These are phyloP conservation scores for Endotricha flammealis DNA, from an alignment of 2,888 invertebrate genomes.

Conservation along the genomic window DNA sequence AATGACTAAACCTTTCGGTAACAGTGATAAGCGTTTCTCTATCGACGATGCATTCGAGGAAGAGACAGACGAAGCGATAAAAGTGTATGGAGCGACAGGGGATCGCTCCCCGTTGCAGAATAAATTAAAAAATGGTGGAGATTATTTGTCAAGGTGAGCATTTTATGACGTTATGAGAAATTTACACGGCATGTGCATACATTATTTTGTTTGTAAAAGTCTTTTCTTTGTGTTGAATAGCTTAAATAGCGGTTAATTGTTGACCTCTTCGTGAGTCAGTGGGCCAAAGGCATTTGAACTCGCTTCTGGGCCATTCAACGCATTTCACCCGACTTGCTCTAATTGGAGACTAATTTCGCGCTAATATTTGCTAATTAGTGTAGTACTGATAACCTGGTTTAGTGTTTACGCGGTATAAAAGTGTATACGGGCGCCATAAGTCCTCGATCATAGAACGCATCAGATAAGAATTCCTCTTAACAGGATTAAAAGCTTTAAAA, in stretches of 20 bases:
- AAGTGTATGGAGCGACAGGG: conserved; percentile 87
- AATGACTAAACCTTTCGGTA: conserved; percentile 74
- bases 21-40: conserved; percentile 83
- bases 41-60: conserved; percentile 92
- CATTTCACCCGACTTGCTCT: conserved; percentile 11
- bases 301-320: conserved; percentile 25
- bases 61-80: conserved; percentile 89
- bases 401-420: neutral
- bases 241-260: conserved; percentile 26
- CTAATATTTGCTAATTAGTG: conserved; percentile 38
- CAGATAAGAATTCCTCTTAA: too few relatives aligned
- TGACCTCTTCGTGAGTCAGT: conserved; percentile 62
- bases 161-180: conserved; percentile 8
- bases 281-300: conserved; percentile 63
- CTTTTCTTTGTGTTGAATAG: conserved; percentile 30
- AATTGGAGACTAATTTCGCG: conserved; percentile 12
- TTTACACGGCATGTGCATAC: neutral
- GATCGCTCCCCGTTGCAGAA: conserved; percentile 82
- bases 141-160: conserved; percentile 58
- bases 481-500: too few relatives aligned
- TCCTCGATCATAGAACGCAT: too few relatives aligned
- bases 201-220: conserved; percentile 4
- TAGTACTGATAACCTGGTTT: neutral
- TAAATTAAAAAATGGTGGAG: conserved; percentile 65
- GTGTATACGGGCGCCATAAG: too few relatives aligned